A percentile compares a stretch with the other conserved stretches of the same genome.
phyloP scores from a whole-genome alignment of 2,113 vertebrate species.

The Ibidorhyncha struthersii region DNA sequence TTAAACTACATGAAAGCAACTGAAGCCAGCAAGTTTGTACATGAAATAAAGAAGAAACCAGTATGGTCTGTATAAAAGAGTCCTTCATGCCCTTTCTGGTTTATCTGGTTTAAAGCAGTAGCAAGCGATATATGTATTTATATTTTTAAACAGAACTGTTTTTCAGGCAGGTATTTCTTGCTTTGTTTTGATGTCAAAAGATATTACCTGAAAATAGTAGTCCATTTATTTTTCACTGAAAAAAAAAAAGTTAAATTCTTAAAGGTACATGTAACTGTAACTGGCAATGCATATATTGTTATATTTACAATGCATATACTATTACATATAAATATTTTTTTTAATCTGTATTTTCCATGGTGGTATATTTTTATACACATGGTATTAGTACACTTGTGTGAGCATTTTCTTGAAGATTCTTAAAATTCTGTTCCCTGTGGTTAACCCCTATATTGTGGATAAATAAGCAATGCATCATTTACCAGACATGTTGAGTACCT shows the following conservation, averaged over 20 bases:
- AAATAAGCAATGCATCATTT: slow-evolving; percentile 26
- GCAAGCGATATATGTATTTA: neutral
- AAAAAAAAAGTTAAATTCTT: neutral
- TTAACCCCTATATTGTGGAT: neutral
- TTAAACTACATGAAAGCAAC: neutral
- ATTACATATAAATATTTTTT: neutral
- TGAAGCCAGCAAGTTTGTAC: neutral
- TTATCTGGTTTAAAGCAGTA: neutral
- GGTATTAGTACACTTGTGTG: slow-evolving; percentile 33
- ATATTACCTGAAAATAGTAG: neutral
- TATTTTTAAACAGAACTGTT: slow-evolving; percentile 13
- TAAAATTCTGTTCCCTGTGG: slow-evolving; percentile 28
- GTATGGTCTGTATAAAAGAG: neutral
- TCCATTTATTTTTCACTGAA: neutral
- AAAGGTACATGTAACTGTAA: slow-evolving; percentile 15
- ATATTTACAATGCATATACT: neutral
- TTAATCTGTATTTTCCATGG: slow-evolving; percentile 41
- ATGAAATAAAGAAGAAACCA: neutral
- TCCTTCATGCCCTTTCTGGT: neutral
- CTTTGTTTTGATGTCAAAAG: neutral
- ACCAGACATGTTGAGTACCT: neutral
- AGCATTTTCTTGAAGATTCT: neutral
- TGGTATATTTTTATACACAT: slow-evolving; percentile 45
- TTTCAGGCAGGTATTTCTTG: neutral
- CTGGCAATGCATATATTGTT: neutral